A percentile compares a stretch with the other conserved stretches of the same genome.
Evolutionary conservation across 2,888 invertebrate species (phyloP).

Genomic region (Matsumyia berberina): DNA sequence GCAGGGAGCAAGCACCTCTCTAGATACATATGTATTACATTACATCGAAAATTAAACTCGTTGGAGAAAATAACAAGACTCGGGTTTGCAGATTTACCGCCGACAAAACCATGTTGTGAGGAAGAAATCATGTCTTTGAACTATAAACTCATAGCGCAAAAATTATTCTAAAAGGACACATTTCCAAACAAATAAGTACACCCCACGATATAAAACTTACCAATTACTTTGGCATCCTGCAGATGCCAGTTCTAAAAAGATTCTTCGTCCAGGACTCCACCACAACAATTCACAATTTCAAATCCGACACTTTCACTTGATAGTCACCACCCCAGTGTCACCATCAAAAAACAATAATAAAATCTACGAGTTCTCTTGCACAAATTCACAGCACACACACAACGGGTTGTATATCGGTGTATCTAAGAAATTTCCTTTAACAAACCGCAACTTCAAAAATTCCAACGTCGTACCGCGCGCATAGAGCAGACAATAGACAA

Average conservation of each 20-base stretch:
- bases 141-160: too few species aligned
- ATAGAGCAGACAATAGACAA: constrained; percentile 41
- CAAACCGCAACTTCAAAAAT: constrained; percentile 1
- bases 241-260: background rate
- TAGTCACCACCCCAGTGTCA: background rate
- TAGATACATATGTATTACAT: too few species aligned
- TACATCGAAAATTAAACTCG: too few species aligned
- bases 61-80: too few species aligned
- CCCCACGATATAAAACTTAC: background rate
- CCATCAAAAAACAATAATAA: background rate
- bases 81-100: too few species aligned
- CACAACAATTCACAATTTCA: background rate
- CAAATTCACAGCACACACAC: constrained; percentile 19
- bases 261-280: background rate
- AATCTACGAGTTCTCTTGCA: constrained; percentile 20
- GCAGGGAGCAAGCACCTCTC: too few species aligned
- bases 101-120: too few species aligned
- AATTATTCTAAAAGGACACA: background rate
- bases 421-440: constrained; percentile 9
- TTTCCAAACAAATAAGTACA: background rate
- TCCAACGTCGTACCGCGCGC: constrained; percentile 15
- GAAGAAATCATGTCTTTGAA: too few species aligned
- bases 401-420: background rate
- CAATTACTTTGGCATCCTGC: background rate
- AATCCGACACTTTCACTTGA: background rate